Evolutionary conservation across 1,140 invertebrate species (phyloP).

Genomic region (Heliconius hermathena): DNA sequence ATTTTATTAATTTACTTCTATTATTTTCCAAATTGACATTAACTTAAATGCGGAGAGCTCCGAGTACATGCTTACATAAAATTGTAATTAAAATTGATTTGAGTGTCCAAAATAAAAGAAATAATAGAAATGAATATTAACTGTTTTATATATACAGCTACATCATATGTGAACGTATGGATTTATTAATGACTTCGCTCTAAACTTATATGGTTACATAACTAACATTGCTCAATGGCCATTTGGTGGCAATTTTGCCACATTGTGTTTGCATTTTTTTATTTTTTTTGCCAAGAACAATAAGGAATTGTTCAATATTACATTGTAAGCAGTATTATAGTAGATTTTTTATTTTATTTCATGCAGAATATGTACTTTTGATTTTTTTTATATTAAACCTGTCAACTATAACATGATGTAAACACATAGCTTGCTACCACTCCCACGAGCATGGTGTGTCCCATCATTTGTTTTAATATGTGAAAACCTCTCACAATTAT

Average conservation of each 20-base stretch:
- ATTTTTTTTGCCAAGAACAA: slow-evolving; percentile 41
- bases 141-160: not conserved
- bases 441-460: slow-evolving; percentile 39
- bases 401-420: slow-evolving; percentile 16
- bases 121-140: not conserved
- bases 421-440: not conserved
- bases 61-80: too few species aligned
- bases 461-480: slow-evolving; percentile 46
- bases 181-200: not conserved
- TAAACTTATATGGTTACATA: slow-evolving; percentile 26
- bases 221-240: slow-evolving; percentile 37
- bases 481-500: slow-evolving; percentile 55
- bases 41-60: not conserved
- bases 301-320: slow-evolving; percentile 45
- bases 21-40: not conserved
- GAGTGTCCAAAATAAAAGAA: not conserved
- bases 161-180: not conserved
- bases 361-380: not conserved
- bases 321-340: slow-evolving; percentile 24
- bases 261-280: slow-evolving; percentile 42
- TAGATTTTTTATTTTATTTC: not conserved
- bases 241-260: slow-evolving; percentile 38
- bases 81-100: not conserved
- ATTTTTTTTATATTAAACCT: not conserved
- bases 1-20: too few species aligned